phyloP scores from a whole-genome alignment of 2,797 vertebrate genomes.

The Channallabes apus region DNA sequence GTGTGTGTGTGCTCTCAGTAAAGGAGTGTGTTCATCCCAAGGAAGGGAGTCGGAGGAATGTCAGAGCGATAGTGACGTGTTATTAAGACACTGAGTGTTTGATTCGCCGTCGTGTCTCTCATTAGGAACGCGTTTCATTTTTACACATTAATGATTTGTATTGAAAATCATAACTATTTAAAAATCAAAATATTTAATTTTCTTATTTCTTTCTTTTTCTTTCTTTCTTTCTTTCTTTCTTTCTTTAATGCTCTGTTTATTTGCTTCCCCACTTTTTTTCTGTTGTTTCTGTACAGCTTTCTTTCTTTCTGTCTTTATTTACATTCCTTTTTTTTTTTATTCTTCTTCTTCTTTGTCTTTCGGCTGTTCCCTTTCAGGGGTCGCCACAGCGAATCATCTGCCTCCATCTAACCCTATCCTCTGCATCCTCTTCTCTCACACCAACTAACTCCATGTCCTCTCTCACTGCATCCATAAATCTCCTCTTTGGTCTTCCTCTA shows the following conservation, averaged over 20 bases:
- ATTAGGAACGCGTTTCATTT: background rate
- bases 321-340: background rate
- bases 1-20: background rate
- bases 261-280: background rate
- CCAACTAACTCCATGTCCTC: no score
- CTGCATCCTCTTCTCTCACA: no score
- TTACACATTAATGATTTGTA: background rate
- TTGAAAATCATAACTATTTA: background rate
- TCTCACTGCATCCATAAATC: no score
- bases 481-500: no score
- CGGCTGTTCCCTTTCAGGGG: no score
- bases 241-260: background rate
- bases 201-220: background rate
- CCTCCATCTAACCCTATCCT: no score
- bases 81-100: background rate
- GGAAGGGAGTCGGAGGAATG: background rate
- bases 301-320: background rate
- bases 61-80: background rate
- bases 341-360: no score
- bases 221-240: background rate
- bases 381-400: no score
- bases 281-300: background rate
- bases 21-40: background rate
- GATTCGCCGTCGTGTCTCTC: background rate
- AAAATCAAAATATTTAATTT: no score